Percentiles rank a stretch among this genome's conserved stretches.
phyloP scores from a whole-genome alignment of 2,888 invertebrate genomes.

The Eupithecia abbreviata region DNA sequence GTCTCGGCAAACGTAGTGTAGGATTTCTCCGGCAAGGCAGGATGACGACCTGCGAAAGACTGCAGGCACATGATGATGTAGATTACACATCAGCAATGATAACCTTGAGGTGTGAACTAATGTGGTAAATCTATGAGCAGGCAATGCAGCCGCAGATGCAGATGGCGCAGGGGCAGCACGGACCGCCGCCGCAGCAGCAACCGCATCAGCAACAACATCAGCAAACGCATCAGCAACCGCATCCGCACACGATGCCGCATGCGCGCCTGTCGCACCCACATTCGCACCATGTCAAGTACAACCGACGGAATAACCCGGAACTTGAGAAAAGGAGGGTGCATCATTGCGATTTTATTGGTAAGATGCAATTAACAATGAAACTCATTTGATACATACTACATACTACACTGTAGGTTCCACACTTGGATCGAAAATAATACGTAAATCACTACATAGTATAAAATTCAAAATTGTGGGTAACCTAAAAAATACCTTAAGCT shows the following conservation, averaged over 20 bases:
- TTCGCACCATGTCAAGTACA: slow-evolving; percentile 87
- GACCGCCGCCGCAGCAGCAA: slow-evolving; percentile 55
- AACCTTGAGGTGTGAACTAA: neutral
- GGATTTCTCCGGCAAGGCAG: too few relatives aligned
- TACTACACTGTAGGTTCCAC: neutral
- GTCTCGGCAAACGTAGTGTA: too few relatives aligned
- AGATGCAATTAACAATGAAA: slow-evolving; percentile 41
- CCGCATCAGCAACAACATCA: slow-evolving; percentile 40
- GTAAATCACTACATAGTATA: too few relatives aligned
- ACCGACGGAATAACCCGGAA: slow-evolving; percentile 97
- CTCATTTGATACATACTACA: neutral
- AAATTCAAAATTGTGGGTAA: too few relatives aligned
- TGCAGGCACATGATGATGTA: too few relatives aligned
- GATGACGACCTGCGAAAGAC: too few relatives aligned
- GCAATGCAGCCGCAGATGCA: slow-evolving; percentile 13
- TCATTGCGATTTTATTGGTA: slow-evolving; percentile 97
- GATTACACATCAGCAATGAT: neutral
- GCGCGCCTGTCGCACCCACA: slow-evolving; percentile 61
- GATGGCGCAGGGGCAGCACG: slow-evolving; percentile 30
- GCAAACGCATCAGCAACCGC: slow-evolving; percentile 46
- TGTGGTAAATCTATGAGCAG: slow-evolving; percentile 5
- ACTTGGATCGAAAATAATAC: neutral
- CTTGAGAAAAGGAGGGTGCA: slow-evolving; percentile 97
- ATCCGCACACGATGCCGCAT: slow-evolving; percentile 58
- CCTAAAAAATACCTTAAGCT: neutral